Conservation (phyloP, 2,888 invertebrate genomes). For the Microchrysa polita region DNA sequence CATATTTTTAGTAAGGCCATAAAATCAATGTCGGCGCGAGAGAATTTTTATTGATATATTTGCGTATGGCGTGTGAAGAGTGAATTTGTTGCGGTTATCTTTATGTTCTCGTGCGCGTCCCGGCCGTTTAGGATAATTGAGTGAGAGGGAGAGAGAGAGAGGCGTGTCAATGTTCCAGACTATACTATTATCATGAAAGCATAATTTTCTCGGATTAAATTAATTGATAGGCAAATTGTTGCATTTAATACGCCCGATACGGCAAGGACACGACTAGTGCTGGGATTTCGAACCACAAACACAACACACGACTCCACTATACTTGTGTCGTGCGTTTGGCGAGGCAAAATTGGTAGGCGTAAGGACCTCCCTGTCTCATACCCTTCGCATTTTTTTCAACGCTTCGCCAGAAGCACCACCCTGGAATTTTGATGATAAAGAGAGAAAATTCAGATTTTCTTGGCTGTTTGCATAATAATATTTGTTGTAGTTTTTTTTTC, state of each 20-base stretch:
- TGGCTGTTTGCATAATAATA: background rate
- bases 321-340: background rate
- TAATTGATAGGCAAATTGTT: slow-evolving; percentile 18
- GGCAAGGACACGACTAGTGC: background rate
- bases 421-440: background rate
- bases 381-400: background rate
- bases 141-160: too few species aligned
- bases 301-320: too few species aligned
- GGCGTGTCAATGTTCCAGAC: slow-evolving; percentile 1
- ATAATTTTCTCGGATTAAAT: background rate
- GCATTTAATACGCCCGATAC: background rate
- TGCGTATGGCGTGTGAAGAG: slow-evolving; percentile 17
- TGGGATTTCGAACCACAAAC: too few species aligned
- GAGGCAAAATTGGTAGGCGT: background rate
- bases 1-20: background rate
- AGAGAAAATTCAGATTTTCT: background rate
- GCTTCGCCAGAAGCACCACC: too few species aligned
- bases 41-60: slow-evolving; percentile 7
- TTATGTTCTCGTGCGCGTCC: background rate
- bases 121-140: background rate
- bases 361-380: too few species aligned
- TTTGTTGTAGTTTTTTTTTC: slow-evolving; percentile 2
- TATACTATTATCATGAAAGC: slow-evolving; percentile 25
- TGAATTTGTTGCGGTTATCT: background rate
- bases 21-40: slow-evolving; percentile 2